Evolutionary conservation across 2,888 invertebrate genomes (phyloP), one percentile per base, ranked within the genome.

Genomic region (Scaeva pyrastri): DNA sequence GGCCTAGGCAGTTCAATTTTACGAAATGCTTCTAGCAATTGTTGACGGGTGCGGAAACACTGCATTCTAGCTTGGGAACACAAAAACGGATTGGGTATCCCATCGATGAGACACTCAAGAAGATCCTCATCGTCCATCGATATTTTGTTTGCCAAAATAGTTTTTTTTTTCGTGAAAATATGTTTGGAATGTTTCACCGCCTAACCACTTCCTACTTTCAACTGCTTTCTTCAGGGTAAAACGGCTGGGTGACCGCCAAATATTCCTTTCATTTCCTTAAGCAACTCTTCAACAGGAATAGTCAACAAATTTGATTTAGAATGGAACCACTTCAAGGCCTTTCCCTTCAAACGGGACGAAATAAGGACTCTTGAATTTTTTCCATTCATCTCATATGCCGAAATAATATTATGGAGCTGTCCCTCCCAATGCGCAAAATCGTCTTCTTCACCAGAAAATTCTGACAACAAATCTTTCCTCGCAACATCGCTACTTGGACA

Each of bases 381-480:
- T 23, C 21, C 50, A 50, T 50, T 50, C 50, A 50, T 21, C 2
- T 50, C 50, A 14, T 50, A 21, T 8, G 41, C 39, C 39, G 16
- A 41, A 19, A 41, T 55, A 6, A 55, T 16, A 55, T 23, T 39
- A 10, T 23, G 52, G 2, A 70, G 41, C 23, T 70, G 52, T 11
- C 41, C 70, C 12, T 43, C 41, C 55, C 70, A 71, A 26, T 71
- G 70, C 4, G 26, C 7, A 10, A 56, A 71, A 43, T 23, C 21
- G n/a, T 71, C 55, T 26, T 39, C 71, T 8, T 56, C 71, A 10
- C 71, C 71, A 2, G 71, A 71, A 41, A 71, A 71, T 43, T 71
- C 71, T 12, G 56, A 23, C 43, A 71, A 16, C 43, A 71, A 43
- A 21, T 71, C 71, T 26, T 71, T 71, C 55, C 55, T 55, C 26